Evolutionary conservation across 2,797 vertebrate species (phyloP), one percentile per base, ranked within the genome.

Genomic region (Pygocentrus nattereri): DNA sequence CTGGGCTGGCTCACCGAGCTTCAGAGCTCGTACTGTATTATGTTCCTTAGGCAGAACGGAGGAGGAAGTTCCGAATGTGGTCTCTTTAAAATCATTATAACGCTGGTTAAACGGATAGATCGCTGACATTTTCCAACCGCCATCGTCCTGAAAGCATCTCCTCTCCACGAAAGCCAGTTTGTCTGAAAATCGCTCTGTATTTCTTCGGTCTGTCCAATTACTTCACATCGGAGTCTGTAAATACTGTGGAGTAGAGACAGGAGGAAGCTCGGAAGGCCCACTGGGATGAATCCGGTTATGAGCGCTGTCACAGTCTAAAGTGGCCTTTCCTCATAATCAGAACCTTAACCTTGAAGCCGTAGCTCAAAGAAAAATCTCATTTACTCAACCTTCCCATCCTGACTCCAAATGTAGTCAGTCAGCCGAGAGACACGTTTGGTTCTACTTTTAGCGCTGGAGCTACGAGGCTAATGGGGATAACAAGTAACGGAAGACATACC

Each of bases 181-280:
- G 47, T 44, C 73, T 21, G 54, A 69, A 41, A n/a, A 30, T 44
- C 69, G 56, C 76, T 68, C 54, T n/a, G 54, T 87, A 83, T 85
- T 79, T 76, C 75, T 81, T 71, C 54, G 13, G 30, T 54, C 72
- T 85, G 71, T 87, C 85, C 81, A 85, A 83, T 85, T 85, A 81
- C 71, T 83, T 87, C 72, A 80, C 78, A 70, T 77, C 68, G 69
- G 30, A 79, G 71, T 54, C 44, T 82, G 79, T 82, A 84, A 84
- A 82, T 84, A 86, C 69, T 56, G 38, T 49, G 64, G 67, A 87
- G 70, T 70, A 73, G 81, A 83, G 72, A 83, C 74, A 65, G 16
- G 54, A 72, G 80, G 83, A 85, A 78, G 81, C 50, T 78, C 25
- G 77, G 80, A 85, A 75, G 49, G 75, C 49, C 83, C 64, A 34